These are phyloP conservation scores for Echinarachnius parma DNA, from an alignment of 53 echinoderm and acorn worm genomes.

Conservation along the genomic window DNA sequence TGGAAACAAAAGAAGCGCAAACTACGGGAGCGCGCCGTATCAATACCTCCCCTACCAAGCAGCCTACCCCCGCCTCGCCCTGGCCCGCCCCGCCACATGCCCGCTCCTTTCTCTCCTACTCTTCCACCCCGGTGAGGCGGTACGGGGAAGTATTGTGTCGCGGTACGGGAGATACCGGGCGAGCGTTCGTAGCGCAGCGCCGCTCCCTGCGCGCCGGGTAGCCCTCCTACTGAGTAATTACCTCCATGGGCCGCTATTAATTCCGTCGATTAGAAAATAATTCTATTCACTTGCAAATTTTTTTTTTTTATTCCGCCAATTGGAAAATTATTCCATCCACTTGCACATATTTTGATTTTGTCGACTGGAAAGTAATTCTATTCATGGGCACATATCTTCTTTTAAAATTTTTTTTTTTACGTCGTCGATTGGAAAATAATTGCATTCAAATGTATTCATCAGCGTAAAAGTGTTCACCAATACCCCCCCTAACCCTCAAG, in stretches of 20 bases:
- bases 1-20: constrained; percentile 20
- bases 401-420: too few relatives aligned
- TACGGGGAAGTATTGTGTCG: constrained; percentile 12
- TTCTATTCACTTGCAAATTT: constrained; percentile 39
- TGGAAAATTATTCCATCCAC: too few relatives aligned
- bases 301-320: too few relatives aligned
- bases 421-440: too few relatives aligned
- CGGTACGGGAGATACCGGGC: background rate
- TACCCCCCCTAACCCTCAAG: too few relatives aligned
- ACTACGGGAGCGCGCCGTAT: constrained; percentile 6
- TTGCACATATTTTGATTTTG: too few relatives aligned
- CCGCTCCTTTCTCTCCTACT: constrained; percentile 9
- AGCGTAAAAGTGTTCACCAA: too few relatives aligned
- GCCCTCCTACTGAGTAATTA: constrained; percentile 45
- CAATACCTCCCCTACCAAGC: constrained; percentile 22
- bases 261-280: constrained; percentile 48
- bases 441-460: too few relatives aligned
- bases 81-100: constrained; percentile 9
- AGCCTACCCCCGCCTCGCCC: background rate
- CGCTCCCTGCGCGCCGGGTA: too few relatives aligned
- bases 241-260: constrained; percentile 52
- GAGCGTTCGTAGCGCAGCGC: background rate
- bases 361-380: too few relatives aligned
- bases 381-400: too few relatives aligned
- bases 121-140: constrained; percentile 11